These are phyloP conservation scores for Ferrisia virgata DNA, from an alignment of 2,888 invertebrate genomes.

Conservation along the genomic window DNA sequence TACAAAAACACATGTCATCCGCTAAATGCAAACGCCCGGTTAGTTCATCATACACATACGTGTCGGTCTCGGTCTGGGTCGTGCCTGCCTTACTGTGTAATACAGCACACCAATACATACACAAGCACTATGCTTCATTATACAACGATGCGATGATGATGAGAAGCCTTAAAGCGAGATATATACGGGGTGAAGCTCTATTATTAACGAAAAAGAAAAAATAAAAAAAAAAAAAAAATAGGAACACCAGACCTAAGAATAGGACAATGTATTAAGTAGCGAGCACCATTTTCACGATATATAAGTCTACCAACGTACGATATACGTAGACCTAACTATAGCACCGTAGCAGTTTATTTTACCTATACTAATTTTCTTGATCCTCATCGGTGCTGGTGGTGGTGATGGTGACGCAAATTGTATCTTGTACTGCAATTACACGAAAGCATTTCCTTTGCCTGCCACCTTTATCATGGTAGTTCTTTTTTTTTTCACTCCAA, in stretches of 20 bases:
- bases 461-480: not conserved
- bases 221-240: not conserved
- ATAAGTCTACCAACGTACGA: no score
- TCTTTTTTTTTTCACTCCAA: not conserved
- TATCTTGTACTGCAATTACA: not conserved
- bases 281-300: not conserved
- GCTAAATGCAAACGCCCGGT: not conserved
- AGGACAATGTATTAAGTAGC: conserved; percentile 12
- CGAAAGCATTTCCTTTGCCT: not conserved
- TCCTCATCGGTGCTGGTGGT: no score
- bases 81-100: not conserved
- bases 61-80: not conserved
- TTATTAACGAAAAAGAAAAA: not conserved
- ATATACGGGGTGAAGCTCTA: not conserved
- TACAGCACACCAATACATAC: no score
- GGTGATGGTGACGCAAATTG: no score
- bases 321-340: no score
- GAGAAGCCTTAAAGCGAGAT: not conserved
- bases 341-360: not conserved
- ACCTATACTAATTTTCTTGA: not conserved
- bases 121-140: no score
- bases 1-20: conserved; percentile 5
- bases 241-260: not conserved
- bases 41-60: not conserved
- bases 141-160: no score